Percentiles rank a stretch among this genome's conserved stretches.
These are phyloP conservation scores for Buathra laborator DNA, from an alignment of 2,888 invertebrate species.

Conservation along the genomic window DNA sequence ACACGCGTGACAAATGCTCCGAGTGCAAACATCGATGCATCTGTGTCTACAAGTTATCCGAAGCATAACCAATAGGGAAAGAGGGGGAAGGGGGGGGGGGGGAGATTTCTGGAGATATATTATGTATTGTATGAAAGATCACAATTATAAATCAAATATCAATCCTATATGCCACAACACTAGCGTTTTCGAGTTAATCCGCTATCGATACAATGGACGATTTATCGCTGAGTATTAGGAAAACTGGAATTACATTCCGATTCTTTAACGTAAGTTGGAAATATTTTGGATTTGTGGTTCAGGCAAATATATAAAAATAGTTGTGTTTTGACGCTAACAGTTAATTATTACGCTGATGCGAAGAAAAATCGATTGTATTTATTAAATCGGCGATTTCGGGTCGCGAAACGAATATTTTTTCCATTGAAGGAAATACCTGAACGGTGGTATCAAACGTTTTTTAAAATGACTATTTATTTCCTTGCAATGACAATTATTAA, in stretches of 20 bases:
- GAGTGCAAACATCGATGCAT: slow-evolving; percentile 83
- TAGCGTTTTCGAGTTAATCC: slow-evolving; percentile 11
- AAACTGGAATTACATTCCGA: neutral
- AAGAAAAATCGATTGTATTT: too few relatives aligned
- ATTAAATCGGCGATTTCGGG: too few relatives aligned
- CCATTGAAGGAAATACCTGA: too few relatives aligned
- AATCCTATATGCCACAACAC: slow-evolving; percentile 51
- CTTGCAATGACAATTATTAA: too few relatives aligned
- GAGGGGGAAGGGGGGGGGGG: too few relatives aligned
- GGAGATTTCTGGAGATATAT: neutral
- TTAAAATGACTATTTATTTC: too few relatives aligned
- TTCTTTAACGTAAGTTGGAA: neutral
- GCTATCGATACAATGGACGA: neutral
- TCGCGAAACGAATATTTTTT: too few relatives aligned
- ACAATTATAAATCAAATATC: slow-evolving; percentile 61
- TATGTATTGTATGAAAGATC: neutral
- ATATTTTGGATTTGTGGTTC: neutral
- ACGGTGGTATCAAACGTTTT: too few relatives aligned
- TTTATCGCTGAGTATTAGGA: neutral
- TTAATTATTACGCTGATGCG: too few relatives aligned
- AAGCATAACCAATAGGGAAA: slow-evolving; percentile 12
- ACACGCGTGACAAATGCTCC: slow-evolving; percentile 85
- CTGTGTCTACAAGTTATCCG: slow-evolving; percentile 81
- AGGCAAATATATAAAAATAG: too few relatives aligned
- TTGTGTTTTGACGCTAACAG: too few relatives aligned